phyloP scores from a whole-genome alignment of 2,888 invertebrate genomes.

The Aphodius sticticus region DNA sequence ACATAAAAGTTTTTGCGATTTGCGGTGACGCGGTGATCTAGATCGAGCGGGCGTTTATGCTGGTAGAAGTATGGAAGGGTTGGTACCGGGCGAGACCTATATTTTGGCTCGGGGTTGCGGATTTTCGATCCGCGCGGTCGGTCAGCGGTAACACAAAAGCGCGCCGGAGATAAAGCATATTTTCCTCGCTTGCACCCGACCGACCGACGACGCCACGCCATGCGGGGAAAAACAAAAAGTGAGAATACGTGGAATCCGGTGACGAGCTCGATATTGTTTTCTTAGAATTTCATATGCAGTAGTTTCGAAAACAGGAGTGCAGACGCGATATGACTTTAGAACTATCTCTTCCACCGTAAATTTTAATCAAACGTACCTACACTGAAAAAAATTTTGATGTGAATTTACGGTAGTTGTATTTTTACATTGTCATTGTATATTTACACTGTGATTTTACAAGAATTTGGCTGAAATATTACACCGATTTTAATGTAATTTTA shows the following conservation, averaged over 20 bases:
- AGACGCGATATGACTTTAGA: neutral
- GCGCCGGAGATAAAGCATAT: neutral
- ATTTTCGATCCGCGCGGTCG: neutral
- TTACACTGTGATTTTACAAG: too few species aligned
- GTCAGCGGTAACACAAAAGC: slow-evolving; percentile 4
- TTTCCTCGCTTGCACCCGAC: neutral
- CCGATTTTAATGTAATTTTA: too few species aligned
- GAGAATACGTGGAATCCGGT: neutral
- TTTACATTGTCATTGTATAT: too few species aligned
- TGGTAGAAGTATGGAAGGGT: neutral
- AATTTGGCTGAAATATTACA: too few species aligned
- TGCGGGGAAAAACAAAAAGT: neutral
- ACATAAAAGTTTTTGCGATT: neutral
- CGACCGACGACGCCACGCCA: neutral
- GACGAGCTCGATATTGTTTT: neutral
- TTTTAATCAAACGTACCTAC: too few species aligned
- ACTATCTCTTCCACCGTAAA: neutral
- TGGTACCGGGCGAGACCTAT: neutral
- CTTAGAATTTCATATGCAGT: neutral
- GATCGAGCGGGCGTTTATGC: neutral
- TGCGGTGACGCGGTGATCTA: neutral
- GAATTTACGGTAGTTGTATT: too few species aligned
- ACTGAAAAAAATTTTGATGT: too few species aligned
- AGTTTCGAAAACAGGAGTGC: neutral
- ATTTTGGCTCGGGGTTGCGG: neutral